phyloP scores from a whole-genome alignment of 2,113 vertebrate genomes.

The Mormyrus iriodes region DNA sequence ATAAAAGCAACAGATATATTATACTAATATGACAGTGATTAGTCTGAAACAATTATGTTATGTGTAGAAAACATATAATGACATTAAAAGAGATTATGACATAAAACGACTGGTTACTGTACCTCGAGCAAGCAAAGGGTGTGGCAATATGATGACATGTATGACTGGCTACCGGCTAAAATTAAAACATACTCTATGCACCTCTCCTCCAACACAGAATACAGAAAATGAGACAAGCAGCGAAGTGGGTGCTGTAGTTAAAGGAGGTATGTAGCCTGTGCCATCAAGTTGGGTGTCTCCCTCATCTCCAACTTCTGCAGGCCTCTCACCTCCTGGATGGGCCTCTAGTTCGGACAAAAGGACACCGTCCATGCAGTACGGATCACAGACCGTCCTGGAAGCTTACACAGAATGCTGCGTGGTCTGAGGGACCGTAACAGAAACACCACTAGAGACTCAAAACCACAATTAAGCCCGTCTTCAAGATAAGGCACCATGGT shows the following conservation, averaged over 20 bases:
- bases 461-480: background rate
- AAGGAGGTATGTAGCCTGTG: background rate
- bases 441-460: background rate
- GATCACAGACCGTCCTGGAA: background rate
- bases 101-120: background rate
- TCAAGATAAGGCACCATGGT: background rate
- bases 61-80: background rate
- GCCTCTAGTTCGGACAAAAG: background rate
- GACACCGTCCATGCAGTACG: background rate
- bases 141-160: background rate
- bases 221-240: too few relatives aligned
- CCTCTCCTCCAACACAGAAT: background rate
- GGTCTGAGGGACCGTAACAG: background rate
- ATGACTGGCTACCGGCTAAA: background rate
- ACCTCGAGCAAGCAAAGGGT: background rate
- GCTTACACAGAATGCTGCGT: background rate
- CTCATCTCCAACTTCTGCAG: background rate
- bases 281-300: background rate
- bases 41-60: background rate
- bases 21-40: background rate
- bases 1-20: background rate
- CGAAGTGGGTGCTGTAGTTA: background rate
- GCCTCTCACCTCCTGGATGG: background rate
- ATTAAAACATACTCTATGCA: background rate
- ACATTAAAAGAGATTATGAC: background rate